Percentiles rank a stretch among this genome's conserved stretches.
Evolutionary conservation across 2,113 vertebrate genomes (phyloP).

Genomic region (Atrichornis clamosus): DNA sequence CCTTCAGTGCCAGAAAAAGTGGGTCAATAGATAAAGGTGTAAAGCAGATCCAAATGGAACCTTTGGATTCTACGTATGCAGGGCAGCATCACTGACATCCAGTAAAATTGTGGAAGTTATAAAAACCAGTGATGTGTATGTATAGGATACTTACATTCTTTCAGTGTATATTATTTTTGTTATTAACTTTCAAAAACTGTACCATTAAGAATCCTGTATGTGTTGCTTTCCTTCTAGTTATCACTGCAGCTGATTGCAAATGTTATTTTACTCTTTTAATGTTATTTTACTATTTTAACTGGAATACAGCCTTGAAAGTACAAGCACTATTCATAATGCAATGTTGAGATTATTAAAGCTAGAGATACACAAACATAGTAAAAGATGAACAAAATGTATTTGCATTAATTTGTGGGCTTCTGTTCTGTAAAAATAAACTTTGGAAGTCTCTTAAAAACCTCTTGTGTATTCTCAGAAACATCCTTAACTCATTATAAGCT

Average conservation of each 20-base stretch:
- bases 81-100: neutral
- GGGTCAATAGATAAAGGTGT: neutral
- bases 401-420: constrained; percentile 62
- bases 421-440: constrained; percentile 65
- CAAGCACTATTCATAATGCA: constrained; percentile 10
- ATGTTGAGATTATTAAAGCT: constrained; percentile 22
- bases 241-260: neutral
- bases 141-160: neutral
- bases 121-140: neutral
- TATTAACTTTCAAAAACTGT: neutral
- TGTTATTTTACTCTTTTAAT: neutral
- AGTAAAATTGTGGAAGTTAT: neutral
- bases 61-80: neutral
- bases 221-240: neutral
- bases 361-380: constrained; percentile 12
- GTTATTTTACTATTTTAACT: constrained; percentile 2
- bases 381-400: constrained; percentile 59
- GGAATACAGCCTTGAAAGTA: neutral
- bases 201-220: neutral
- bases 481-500: constrained; percentile 75
- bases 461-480: constrained; percentile 68
- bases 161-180: neutral
- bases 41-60: neutral
- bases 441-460: constrained; percentile 58
- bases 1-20: neutral